phyloP scores from a whole-genome alignment of 2,797 vertebrate species.

The Sorex maritimensis region DNA sequence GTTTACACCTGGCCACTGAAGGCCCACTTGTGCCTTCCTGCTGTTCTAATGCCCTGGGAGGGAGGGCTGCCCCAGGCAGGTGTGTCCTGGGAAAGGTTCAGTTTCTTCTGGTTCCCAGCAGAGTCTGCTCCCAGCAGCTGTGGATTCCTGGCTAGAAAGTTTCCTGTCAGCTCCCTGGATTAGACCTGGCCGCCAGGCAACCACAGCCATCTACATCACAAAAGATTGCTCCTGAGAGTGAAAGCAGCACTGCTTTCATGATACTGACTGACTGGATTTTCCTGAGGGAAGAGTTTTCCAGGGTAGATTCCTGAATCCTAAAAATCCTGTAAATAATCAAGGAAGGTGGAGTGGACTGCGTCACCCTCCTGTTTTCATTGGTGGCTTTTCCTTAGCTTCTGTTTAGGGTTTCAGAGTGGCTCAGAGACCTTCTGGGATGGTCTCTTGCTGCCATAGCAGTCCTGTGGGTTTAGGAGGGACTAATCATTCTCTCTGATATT shows the following conservation, averaged over 20 bases:
- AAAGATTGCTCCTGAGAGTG: constrained; percentile 25
- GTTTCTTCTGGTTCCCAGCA: neutral
- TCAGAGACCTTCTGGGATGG: neutral
- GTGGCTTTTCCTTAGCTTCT: constrained; percentile 8
- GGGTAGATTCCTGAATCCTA: neutral
- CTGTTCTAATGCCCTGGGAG: neutral
- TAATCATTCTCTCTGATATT: neutral
- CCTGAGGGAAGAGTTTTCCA: too few relatives aligned
- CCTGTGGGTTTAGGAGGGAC: neutral
- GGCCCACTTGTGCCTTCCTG: neutral
- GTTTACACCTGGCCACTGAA: neutral
- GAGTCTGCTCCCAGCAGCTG: neutral
- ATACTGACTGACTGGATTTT: neutral
- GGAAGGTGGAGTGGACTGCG: neutral
- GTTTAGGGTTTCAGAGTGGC: constrained; percentile 13
- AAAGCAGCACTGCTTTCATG: neutral
- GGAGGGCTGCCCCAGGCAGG: neutral
- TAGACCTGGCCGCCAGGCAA: constrained; percentile 37
- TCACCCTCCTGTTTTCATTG: neutral
- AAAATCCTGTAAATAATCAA: too few relatives aligned
- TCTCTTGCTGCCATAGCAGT: neutral
- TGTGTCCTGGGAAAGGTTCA: neutral
- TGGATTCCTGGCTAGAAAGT: neutral
- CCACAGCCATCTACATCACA: neutral
- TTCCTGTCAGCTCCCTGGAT: neutral